Evolutionary conservation across 2,113 vertebrate genomes (phyloP).

Genomic region (Chiloscyllium plagiosum): DNA sequence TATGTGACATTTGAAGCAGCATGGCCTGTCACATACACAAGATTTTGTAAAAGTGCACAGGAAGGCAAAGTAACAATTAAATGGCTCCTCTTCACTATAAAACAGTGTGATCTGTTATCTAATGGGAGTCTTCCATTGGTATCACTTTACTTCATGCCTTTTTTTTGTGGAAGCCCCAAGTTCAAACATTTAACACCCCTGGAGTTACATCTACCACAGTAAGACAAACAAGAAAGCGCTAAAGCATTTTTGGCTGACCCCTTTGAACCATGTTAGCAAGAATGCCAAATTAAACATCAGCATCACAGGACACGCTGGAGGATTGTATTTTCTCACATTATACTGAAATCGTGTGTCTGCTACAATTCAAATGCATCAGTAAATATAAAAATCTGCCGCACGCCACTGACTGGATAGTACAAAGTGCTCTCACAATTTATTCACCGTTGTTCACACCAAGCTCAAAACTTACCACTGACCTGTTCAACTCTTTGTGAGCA

Average conservation of each 20-base stretch:
- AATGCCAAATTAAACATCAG: background rate
- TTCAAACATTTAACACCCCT: background rate
- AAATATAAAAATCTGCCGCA: background rate
- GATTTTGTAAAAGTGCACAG: background rate
- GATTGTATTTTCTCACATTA: background rate
- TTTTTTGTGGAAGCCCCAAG: background rate
- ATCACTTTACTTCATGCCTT: background rate
- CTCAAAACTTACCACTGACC: background rate
- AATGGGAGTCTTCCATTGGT: background rate
- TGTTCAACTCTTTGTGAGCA: conserved; percentile 41
- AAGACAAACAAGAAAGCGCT: background rate
- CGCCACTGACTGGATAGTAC: background rate
- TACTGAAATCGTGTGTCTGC: background rate
- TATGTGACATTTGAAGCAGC: background rate
- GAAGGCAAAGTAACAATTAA: background rate
- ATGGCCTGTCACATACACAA: background rate
- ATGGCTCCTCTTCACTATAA: background rate
- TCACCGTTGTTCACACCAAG: background rate
- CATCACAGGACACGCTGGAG: background rate
- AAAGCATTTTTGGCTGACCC: background rate
- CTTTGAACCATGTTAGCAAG: background rate
- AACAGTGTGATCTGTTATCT: background rate
- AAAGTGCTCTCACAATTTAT: background rate
- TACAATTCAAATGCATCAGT: background rate
- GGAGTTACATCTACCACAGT: background rate